phyloP scores from a whole-genome alignment of 30 jellyfish, hydroid and myxozoan species.

The Phacellophora camtschatica region DNA sequence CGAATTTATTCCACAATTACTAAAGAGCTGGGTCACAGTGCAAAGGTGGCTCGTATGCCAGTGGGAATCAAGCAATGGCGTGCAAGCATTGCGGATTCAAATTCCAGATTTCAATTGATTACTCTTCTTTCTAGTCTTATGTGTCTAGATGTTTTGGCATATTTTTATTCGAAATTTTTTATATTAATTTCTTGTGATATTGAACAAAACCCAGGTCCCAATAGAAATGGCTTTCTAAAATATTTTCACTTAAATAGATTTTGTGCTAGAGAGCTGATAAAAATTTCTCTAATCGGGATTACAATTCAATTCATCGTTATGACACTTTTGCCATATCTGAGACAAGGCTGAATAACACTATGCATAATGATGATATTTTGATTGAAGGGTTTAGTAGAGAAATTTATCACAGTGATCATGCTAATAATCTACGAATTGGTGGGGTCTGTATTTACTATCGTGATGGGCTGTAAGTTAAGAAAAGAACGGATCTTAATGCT shows the following conservation, averaged over 20 bases:
- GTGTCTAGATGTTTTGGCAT: background rate
- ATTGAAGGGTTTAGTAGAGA: constrained; percentile 33
- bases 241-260: constrained; percentile 1
- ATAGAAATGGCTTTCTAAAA: background rate
- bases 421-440: constrained; percentile 1
- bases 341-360: constrained; percentile 20
- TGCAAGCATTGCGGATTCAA: constrained; percentile 30
- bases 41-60: constrained; percentile 20
- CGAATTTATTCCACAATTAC: too few relatives aligned
- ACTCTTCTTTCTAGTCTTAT: background rate
- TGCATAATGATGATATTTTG: background rate
- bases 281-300: constrained; percentile 22
- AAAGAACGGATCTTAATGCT: constrained; percentile 42
- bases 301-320: background rate
- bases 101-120: constrained; percentile 4
- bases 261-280: constrained; percentile 14
- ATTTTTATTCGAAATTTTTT: background rate
- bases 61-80: constrained; percentile 29
- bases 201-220: constrained; percentile 14
- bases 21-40: too few relatives aligned
- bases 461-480: constrained; percentile 35
- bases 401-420: constrained; percentile 34
- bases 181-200: background rate
- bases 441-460: constrained; percentile 45
- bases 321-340: constrained; percentile 15